These are phyloP conservation scores for Medauroidea extradentata DNA, from an alignment of 1,140 invertebrate genomes.

Conservation along the genomic window DNA sequence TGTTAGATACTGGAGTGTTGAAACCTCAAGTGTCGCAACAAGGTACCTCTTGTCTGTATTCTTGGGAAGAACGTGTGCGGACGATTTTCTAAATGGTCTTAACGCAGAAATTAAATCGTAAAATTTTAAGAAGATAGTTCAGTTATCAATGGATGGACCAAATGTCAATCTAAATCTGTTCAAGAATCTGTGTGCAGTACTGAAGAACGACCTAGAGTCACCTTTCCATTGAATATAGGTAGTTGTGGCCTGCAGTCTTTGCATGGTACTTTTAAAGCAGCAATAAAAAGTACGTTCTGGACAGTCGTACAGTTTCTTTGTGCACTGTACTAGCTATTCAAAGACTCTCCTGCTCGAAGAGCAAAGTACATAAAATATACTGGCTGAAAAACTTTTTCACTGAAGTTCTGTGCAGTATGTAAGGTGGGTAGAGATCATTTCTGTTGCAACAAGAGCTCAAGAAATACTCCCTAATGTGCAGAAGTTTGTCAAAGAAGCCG, in stretches of 20 bases:
- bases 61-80: conserved; percentile 11
- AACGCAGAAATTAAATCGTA: not conserved
- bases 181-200: too few species aligned
- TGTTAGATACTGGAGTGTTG: conserved; percentile 16
- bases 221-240: conserved; percentile 17
- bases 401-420: conserved; percentile 21
- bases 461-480: conserved; percentile 1
- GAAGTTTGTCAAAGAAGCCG: conserved; percentile 7
- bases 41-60: conserved; percentile 23
- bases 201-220: not conserved
- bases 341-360: conserved; percentile 14
- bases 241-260: conserved; percentile 22
- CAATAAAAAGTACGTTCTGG: conserved; percentile 13
- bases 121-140: conserved; percentile 8
- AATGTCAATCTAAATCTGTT: conserved; percentile 21
- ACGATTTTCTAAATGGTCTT: conserved; percentile 18
- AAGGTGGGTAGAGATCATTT: conserved; percentile 16
- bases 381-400: conserved; percentile 9
- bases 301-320: conserved; percentile 8
- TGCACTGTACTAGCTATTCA: conserved; percentile 15
- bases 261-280: conserved; percentile 21
- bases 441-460: conserved; percentile 9
- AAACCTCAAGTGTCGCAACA: conserved; percentile 8
- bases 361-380: conserved; percentile 12
- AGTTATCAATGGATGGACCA: conserved; percentile 14